phyloP scores from a whole-genome alignment of 2,113 vertebrate genomes.

The Dipodomys stephensi region DNA sequence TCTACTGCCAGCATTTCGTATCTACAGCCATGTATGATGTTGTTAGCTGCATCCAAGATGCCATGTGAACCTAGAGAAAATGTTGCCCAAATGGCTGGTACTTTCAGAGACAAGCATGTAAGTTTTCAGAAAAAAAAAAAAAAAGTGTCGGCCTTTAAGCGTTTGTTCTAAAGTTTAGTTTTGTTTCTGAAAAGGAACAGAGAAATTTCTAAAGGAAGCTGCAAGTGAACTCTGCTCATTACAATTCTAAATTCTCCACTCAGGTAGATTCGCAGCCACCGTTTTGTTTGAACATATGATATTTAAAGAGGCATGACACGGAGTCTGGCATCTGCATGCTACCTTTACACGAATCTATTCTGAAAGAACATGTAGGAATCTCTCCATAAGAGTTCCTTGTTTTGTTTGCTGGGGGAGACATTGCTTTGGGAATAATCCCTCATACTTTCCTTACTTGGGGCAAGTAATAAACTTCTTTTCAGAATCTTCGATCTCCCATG shows the following conservation, averaged over 20 bases:
- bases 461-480: background rate
- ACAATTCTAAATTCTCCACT: background rate
- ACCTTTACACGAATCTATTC: background rate
- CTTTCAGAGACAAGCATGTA: background rate
- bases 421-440: background rate
- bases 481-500: background rate
- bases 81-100: no score
- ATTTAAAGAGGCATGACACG: background rate
- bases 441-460: background rate
- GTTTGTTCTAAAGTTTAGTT: background rate
- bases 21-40: background rate
- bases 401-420: background rate
- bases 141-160: background rate
- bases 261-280: background rate
- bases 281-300: background rate
- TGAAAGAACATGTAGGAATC: background rate
- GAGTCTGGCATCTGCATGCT: background rate
- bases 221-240: background rate
- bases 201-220: background rate
- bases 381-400: background rate
- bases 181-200: background rate
- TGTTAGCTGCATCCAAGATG: background rate
- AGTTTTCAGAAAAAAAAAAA: background rate
- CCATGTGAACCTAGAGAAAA: background rate
- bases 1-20: background rate